Conservation (phyloP, 1,140 invertebrate genomes). For the Philotrypesis tridentata region DNA sequence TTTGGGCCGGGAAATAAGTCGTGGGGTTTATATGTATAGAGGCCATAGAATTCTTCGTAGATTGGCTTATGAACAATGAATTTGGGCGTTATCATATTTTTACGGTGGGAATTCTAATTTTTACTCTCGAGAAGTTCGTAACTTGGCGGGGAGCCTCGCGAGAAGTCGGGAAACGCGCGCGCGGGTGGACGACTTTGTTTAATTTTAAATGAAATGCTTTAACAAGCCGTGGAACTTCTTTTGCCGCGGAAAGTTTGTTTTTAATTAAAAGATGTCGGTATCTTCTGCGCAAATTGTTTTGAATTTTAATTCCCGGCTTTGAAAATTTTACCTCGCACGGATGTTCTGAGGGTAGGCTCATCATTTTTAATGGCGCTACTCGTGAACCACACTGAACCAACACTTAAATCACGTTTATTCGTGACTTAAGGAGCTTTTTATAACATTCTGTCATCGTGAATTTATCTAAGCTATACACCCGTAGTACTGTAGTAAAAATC, state of each 20-base stretch:
- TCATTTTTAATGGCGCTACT: too few relatives aligned
- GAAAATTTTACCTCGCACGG: neutral
- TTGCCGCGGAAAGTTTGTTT: conserved; percentile 6
- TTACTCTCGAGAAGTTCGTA: neutral
- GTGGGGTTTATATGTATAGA: too few relatives aligned
- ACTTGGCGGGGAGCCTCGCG: neutral
- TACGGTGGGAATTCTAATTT: neutral
- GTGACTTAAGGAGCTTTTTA: too few relatives aligned
- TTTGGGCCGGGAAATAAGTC: too few relatives aligned
- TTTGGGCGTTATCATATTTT: too few relatives aligned
- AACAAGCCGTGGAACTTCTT: neutral
- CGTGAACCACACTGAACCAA: too few relatives aligned
- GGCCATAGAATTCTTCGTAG: too few relatives aligned
- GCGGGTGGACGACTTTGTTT: neutral
- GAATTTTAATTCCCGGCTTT: neutral
- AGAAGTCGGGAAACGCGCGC: neutral
- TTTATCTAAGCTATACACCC: too few relatives aligned
- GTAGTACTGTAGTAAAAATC: too few relatives aligned
- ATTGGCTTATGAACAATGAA: too few relatives aligned
- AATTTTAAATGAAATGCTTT: neutral
- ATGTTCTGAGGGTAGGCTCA: neutral
- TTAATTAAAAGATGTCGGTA: conserved; percentile 12
- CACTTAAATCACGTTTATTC: too few relatives aligned
- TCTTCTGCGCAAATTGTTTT: neutral
- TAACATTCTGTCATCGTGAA: too few relatives aligned